A percentile compares a stretch with the other conserved stretches of the same genome.
These are phyloP conservation scores for Drosophila persimilis DNA, from an alignment of 1,140 invertebrate species.

Conservation along the genomic window DNA sequence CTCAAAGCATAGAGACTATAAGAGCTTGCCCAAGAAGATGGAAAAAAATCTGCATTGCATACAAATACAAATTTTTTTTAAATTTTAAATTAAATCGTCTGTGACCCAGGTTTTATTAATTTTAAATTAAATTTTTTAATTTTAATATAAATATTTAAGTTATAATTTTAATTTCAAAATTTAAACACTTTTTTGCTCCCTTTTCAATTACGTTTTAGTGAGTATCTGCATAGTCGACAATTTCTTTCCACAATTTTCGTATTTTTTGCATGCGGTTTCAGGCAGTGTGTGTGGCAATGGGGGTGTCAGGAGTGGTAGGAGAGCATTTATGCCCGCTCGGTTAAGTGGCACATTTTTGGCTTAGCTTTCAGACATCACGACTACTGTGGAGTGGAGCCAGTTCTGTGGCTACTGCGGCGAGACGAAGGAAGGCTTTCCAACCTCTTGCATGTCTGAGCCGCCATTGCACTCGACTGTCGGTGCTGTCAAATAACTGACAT, in stretches of 20 bases:
- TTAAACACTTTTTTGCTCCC: too few species aligned
- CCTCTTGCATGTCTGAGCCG: slow-evolving; percentile 39
- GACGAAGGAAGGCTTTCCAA: slow-evolving; percentile 26
- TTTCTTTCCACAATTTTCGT: background rate
- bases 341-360: slow-evolving; percentile 75
- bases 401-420: slow-evolving; percentile 42
- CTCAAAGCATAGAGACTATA: too few species aligned
- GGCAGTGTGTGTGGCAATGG: background rate
- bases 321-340: slow-evolving; percentile 55
- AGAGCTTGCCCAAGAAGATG: too few species aligned
- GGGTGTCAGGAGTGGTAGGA: background rate
- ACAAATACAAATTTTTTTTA: too few species aligned
- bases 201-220: too few species aligned
- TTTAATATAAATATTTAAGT: too few species aligned
- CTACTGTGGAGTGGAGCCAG: background rate
- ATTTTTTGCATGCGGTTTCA: slow-evolving; percentile 39
- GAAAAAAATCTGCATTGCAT: too few species aligned
- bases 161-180: too few species aligned
- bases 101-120: too few species aligned
- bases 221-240: too few species aligned
- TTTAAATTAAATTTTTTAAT: too few species aligned
- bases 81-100: too few species aligned
- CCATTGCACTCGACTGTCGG: slow-evolving; percentile 69
- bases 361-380: slow-evolving; percentile 67
- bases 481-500: slow-evolving; percentile 79